Base-by-base conservation (phyloP, 2,888 invertebrate species). In the Malthinus flaveolus region DNA sequence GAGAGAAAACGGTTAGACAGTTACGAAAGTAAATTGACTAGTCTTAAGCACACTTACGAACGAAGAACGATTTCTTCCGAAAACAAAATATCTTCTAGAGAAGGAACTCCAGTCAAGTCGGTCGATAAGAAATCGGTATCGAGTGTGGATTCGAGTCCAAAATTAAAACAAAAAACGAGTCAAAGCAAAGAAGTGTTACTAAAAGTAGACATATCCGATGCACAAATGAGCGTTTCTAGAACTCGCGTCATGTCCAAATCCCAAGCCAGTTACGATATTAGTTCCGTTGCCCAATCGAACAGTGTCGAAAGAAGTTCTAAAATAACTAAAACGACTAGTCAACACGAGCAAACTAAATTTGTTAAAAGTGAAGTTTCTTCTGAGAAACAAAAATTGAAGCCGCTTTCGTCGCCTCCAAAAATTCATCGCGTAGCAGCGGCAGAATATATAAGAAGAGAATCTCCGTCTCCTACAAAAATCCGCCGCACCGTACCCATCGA, bases 391-490 rank as follows among this genome's bases (percentile, higher is more conserved):
- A 15, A 67, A 68, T 54, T 69, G 15, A 75, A 73, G 67, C 71
- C 70, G 8, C 74, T 71, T 65, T 74, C 74, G 50, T 74, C 75
- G 3, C 74, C 75, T 34, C 75, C 75, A 32, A 75, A 75, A 66
- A 65, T 73, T 13, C 70, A 68, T 56, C 73, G 72, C 32, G 69
- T 72, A 11, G 64, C 72, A 10, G 64, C 69, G 53, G 71, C 64
- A 23, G 75, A 74, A 59, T 69, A 71, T 6, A 45, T 61, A 2
- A 54, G 59, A 50, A 56, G 57, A 46, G 61, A 61, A 10, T 78
- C 74, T 61, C 77, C 77, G 54, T 78, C 78, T 8, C 79, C 78
- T 44, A 79, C 78, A 36, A 78, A 78, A 70, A 65, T 78, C 32
- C 72, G 72, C 58, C 75, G 75, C 23, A 71, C 74, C 12, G 67